A percentile compares a stretch with the other conserved stretches of the same genome.
phyloP scores from a whole-genome alignment of 1,140 invertebrate species.

The Sarcophaga peregrina region DNA sequence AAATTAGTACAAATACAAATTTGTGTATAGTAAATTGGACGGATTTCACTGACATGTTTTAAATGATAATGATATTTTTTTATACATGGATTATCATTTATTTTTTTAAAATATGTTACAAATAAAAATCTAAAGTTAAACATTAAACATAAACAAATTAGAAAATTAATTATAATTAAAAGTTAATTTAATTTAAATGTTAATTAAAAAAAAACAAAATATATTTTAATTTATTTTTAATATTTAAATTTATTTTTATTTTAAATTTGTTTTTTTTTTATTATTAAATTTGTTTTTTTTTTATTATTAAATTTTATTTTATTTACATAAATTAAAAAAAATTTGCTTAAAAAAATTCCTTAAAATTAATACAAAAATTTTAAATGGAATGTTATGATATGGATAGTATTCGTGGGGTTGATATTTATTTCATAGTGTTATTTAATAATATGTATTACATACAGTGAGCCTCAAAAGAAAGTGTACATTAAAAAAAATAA shows the following conservation, averaged over 20 bases:
- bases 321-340: neutral
- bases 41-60: constrained; percentile 60
- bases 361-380: constrained; percentile 28
- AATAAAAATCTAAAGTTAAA: neutral
- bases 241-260: too few species aligned
- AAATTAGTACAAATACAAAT: neutral
- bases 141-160: neutral
- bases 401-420: constrained; percentile 65
- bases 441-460: neutral
- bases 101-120: neutral
- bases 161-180: neutral
- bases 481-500: too few species aligned
- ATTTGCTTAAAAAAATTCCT: neutral
- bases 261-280: too few species aligned
- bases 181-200: neutral
- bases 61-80: neutral
- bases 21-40: constrained; percentile 56
- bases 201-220: too few species aligned
- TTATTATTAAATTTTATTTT: neutral
- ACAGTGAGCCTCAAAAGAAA: too few species aligned
- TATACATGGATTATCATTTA: neutral
- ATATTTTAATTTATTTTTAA: too few species aligned
- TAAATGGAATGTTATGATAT: constrained; percentile 63
- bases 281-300: neutral
- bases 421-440: constrained; percentile 13